A percentile compares a stretch with the other conserved stretches of the same genome.
Evolutionary conservation across 2,797 vertebrate species (phyloP).

Genomic region (Sebastes vulpes): DNA sequence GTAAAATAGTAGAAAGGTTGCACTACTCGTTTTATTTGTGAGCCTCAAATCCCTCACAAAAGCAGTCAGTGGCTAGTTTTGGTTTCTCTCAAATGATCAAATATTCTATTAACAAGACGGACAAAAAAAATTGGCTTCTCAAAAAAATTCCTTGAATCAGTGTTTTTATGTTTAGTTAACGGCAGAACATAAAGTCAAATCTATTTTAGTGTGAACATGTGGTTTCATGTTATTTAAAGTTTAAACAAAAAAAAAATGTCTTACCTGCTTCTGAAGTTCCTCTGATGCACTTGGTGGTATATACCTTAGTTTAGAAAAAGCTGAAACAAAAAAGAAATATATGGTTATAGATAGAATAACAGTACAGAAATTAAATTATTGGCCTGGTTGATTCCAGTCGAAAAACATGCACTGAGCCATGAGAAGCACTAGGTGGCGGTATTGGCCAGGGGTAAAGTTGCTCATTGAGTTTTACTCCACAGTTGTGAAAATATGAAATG

Average conservation of each 20-base stretch:
- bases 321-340: neutral
- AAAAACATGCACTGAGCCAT: neutral
- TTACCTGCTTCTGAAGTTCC: neutral
- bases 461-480: neutral
- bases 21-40: neutral
- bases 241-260: neutral
- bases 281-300: neutral
- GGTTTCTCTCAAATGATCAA: neutral
- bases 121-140: neutral
- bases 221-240: neutral
- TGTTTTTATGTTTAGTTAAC: neutral
- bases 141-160: neutral
- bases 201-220: neutral
- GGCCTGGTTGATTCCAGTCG: neutral
- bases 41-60: neutral
- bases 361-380: neutral
- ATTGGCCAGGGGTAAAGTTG: slow-evolving; percentile 15
- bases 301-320: neutral
- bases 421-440: slow-evolving; percentile 61
- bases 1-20: neutral
- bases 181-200: neutral
- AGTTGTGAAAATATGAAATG: neutral
- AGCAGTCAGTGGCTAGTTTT: neutral
- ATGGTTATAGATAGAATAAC: neutral
- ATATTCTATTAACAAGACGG: neutral